Conservation (phyloP, 2,797 vertebrate genomes). For the Leptodactylus fallax region DNA sequence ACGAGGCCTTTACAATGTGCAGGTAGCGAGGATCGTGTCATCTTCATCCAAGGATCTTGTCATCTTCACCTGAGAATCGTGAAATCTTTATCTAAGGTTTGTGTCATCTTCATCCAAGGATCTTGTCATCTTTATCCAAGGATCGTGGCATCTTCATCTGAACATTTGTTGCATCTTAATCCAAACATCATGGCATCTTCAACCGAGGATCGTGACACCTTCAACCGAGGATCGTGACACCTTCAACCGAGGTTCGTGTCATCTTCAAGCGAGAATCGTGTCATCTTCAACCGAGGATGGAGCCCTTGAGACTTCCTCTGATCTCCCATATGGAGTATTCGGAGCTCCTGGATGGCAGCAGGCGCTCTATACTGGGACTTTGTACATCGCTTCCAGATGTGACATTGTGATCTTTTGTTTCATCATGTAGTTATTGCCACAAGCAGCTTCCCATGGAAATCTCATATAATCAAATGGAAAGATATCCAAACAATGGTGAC, state of each 20-base stretch:
- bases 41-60: no score
- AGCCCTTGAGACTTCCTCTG: not conserved
- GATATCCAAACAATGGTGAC: not conserved
- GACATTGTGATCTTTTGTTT: constrained; percentile 44
- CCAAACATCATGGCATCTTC: no score
- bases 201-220: no score
- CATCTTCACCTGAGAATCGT: no score
- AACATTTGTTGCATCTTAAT: no score
- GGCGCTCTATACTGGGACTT: constrained; percentile 6
- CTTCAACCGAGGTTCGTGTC: not conserved
- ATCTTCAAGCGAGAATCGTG: no score
- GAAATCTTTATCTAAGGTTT: no score
- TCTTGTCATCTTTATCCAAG: no score
- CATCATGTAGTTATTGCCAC: constrained; percentile 19
- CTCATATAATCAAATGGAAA: not conserved
- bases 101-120: no score
- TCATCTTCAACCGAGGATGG: no score
- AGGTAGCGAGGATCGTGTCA: not conserved
- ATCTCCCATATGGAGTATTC: not conserved
- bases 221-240: not conserved
- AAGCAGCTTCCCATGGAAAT: constrained; percentile 50
- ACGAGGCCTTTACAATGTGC: not conserved
- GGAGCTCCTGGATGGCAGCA: constrained; percentile 21
- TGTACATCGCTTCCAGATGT: constrained; percentile 49
- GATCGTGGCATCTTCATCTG: no score